Base-by-base conservation (phyloP, 2,888 invertebrate species). In the Sturmia bella region DNA sequence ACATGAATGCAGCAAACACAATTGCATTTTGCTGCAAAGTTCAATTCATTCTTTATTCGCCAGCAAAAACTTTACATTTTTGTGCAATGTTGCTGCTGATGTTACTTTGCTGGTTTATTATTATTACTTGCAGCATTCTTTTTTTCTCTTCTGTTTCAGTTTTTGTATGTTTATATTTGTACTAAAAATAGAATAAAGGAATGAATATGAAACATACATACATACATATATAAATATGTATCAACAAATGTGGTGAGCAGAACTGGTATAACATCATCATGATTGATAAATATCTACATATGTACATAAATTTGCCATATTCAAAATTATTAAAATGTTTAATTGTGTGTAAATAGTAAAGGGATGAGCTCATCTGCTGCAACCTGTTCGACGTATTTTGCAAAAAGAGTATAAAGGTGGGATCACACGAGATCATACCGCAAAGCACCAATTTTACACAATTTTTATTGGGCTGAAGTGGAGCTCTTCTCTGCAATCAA, bases 121-220 rank as follows among this genome's bases (percentile, higher is more conserved):
- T 15, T 59, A 50, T 37, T 37, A 61, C 63, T 56, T 63, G 63
- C 57, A 64, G 12, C 63, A 74, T 48, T 11, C 39, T 64, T 43
- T 15, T n/a, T n/a, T n/a, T n/a, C n/a, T n/a, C n/a, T n/a, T n/a
- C n/a, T n/a, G n/a, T n/a, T n/a, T n/a, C n/a, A n/a, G n/a, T n/a
- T n/a, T n/a, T n/a, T 24, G 56, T 43, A 69, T 80, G 24, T 11
- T 32, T 50, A 54, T 69, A 13, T 56, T 69, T 41, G 56, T 63
- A 74, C 73, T 82, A 74, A 77, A 82, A 82, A 82, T 77, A 77
- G 77, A 77, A 74, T 74, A 50, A 69, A 43, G n/a, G 24, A 56
- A 41, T 52, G 43, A 59, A 57, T 50, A 52, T 57, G 1, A 56
- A 78, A 45, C 41, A 70, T 61, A 11, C 19, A 21, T 50, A 50